Base-by-base conservation (phyloP, 2,888 invertebrate species). In the Aphidoletes aphidimyza region DNA sequence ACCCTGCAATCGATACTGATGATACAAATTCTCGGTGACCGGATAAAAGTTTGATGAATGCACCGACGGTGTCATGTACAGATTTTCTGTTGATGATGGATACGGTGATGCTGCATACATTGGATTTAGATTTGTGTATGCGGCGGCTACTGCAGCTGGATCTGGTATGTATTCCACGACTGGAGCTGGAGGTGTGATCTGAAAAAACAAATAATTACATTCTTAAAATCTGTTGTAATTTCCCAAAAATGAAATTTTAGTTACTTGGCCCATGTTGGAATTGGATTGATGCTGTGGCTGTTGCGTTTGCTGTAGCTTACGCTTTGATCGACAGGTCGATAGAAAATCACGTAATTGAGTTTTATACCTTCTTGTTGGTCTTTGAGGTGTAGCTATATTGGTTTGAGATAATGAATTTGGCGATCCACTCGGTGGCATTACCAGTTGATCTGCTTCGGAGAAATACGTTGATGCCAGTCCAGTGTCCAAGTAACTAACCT, bases 341-440 rank as follows among this genome's bases (percentile, higher is more conserved):
- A 97, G 91, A 89, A 98, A 97, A 91, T 98, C 98, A 83, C 97
- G 92, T 36, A 98, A 91, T 89, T 98, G 98, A 2, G 97, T 97
- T 90, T 98, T 98, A 91, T 98, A 98, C 87, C 98, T 93, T 86
- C 97, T 93, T 86, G 95, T 96, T 30, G 96, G 95, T 87, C 96
- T 92, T 84, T 95, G 95, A 0, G 96, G 95, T 84, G 94, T 94
- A 84, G 93, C 93, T 34, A 93, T 91, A 1, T 92, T 89, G 85
- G 92, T 91, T 1, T 92, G 90, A 85, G 92, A 91, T 86, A 92
- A 89, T 42, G 92, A 90, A 87, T 91, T 91, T 45, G 92, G 91
- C 3, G 92, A 91, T 34, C 91, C 89, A 49, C 91, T 90, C 84
- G 91, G 92, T 22, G 93, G 91, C 86, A 92, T 92, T 85, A 92